Conservation (phyloP, 2,888 invertebrate species). For the Lagria hirta region DNA sequence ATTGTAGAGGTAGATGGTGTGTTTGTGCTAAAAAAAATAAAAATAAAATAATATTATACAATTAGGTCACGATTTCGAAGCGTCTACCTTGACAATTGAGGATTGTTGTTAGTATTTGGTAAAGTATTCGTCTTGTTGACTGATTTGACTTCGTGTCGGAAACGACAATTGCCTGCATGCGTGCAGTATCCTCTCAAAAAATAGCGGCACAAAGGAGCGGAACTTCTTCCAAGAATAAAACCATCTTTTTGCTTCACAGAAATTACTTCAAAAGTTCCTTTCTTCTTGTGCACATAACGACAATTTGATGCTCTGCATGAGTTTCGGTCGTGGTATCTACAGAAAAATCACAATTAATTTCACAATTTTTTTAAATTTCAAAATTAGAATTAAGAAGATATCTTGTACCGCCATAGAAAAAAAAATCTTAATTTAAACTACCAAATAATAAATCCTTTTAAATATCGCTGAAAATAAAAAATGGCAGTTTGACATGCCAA, state of each 20-base stretch:
- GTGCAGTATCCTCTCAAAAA: conserved; percentile 39
- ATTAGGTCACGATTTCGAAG: too few species aligned
- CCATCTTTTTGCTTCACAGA: conserved; percentile 18
- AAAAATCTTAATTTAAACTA: too few species aligned
- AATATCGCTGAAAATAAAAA: too few species aligned
- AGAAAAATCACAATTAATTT: background rate
- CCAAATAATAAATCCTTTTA: too few species aligned
- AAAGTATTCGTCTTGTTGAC: conserved; percentile 24
- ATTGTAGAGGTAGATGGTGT: conserved; percentile 40
- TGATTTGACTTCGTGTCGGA: conserved; percentile 37
- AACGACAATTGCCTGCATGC: conserved; percentile 40
- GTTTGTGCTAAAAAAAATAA: conserved; percentile 34
- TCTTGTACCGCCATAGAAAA: too few species aligned
- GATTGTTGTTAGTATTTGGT: conserved; percentile 27
- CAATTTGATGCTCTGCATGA: conserved; percentile 13
- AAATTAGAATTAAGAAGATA: conserved; percentile 1
- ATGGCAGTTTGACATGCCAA: too few species aligned
- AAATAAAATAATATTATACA: conserved; percentile 5
- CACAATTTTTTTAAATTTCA: background rate
- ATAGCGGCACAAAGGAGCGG: conserved; percentile 34
- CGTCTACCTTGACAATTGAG: conserved; percentile 25
- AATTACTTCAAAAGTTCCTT: conserved; percentile 14
- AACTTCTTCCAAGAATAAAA: conserved; percentile 16
- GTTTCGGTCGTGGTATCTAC: conserved; percentile 17
- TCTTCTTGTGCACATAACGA: conserved; percentile 15